phyloP scores from a whole-genome alignment of 2,888 invertebrate species.

The Epinotia ramella region DNA sequence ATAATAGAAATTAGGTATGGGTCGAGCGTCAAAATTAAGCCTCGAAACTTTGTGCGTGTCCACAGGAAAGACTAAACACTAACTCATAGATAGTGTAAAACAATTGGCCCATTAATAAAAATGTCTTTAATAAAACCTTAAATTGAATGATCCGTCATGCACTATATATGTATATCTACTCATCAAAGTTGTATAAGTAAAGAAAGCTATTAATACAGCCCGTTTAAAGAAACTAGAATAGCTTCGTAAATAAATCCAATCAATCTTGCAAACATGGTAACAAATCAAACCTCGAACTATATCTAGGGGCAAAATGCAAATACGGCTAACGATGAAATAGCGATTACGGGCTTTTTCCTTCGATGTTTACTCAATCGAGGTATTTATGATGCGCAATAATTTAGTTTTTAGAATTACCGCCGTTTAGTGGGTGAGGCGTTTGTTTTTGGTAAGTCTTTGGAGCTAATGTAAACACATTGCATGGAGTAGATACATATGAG shows the following conservation, averaged over 20 bases:
- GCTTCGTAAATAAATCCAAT: slow-evolving; percentile 33
- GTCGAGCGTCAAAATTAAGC: too few relatives aligned
- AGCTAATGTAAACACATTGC: background rate
- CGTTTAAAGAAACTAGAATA: slow-evolving; percentile 25
- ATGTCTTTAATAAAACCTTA: too few relatives aligned
- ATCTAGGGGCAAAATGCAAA: slow-evolving; percentile 42
- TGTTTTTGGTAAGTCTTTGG: background rate
- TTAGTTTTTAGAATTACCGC: slow-evolving; percentile 10
- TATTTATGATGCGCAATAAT: slow-evolving; percentile 25
- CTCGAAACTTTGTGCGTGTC: too few relatives aligned
- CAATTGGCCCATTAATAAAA: too few relatives aligned
- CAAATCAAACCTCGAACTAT: slow-evolving; percentile 41
- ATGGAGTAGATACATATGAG: background rate
- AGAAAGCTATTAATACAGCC: slow-evolving; percentile 13
- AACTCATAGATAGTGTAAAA: too few relatives aligned
- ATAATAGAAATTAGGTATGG: too few relatives aligned
- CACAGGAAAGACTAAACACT: too few relatives aligned
- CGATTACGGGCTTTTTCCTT: slow-evolving; percentile 34
- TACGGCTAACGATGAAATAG: slow-evolving; percentile 33
- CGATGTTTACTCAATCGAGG: slow-evolving; percentile 24
- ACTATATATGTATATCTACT: background rate
- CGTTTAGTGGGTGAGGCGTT: background rate
- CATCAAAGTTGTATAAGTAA: slow-evolving; percentile 14
- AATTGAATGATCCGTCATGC: background rate
- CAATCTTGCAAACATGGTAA: slow-evolving; percentile 39